These are phyloP conservation scores for Mormyrus iriodes DNA, from an alignment of 2,113 vertebrate species.

Conservation along the genomic window DNA sequence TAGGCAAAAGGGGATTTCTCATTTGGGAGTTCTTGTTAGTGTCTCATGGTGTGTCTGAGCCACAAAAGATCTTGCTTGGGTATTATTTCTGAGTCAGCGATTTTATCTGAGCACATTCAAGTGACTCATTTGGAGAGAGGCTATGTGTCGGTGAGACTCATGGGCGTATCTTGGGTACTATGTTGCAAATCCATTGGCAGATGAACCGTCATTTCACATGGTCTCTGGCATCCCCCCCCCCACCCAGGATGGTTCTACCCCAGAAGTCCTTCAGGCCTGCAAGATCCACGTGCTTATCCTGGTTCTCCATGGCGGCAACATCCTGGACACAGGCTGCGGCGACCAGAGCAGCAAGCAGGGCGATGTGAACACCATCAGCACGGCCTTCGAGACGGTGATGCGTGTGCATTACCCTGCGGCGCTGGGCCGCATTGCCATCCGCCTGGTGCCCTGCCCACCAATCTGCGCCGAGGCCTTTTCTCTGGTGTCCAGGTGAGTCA, in stretches of 20 bases:
- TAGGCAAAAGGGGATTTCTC: not conserved
- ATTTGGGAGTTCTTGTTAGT: not conserved
- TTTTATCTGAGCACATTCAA: not conserved
- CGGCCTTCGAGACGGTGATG: slow-evolving; percentile 87
- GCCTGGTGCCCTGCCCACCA: slow-evolving; percentile 88
- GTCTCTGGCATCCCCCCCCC: not conserved
- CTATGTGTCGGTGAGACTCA: not conserved
- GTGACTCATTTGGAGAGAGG: not conserved
- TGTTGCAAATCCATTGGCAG: not conserved
- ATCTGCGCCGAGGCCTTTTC: slow-evolving; percentile 91
- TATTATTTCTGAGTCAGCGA: not conserved
- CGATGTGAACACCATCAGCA: slow-evolving; percentile 85
- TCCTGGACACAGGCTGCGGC: slow-evolving; percentile 88
- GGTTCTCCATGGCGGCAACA: slow-evolving; percentile 92
- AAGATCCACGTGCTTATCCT: slow-evolving; percentile 86
- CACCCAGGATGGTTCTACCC: slow-evolving; percentile 74
- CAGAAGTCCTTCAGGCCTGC: slow-evolving; percentile 71
- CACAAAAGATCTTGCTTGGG: not conserved
- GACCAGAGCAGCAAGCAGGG: slow-evolving; percentile 94
- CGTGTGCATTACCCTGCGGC: slow-evolving; percentile 90
- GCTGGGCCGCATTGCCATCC: slow-evolving; percentile 84
- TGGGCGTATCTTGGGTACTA: not conserved
- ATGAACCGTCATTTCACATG: not conserved
- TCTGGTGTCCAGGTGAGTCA: slow-evolving; percentile 83
- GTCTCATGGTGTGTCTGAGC: not conserved